Evolutionary conservation across 2,113 vertebrate species (phyloP).

Genomic region (Sterna hirundo): DNA sequence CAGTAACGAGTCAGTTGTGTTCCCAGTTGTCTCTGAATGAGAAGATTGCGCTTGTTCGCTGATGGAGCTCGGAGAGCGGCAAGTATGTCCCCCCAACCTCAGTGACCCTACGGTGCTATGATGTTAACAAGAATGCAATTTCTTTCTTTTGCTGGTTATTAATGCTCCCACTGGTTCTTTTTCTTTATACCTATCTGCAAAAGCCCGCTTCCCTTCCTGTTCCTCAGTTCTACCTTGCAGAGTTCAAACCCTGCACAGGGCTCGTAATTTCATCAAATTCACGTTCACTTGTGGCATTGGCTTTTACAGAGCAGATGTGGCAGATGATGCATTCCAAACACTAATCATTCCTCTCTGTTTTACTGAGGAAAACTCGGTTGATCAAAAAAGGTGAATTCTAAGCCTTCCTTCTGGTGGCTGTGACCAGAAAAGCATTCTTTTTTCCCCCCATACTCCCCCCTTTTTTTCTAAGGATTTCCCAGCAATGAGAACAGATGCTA

Average conservation of each 20-base stretch:
- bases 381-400: background rate
- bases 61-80: background rate
- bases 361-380: background rate
- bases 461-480: background rate
- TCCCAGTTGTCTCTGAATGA: background rate
- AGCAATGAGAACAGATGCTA: fast-evolving
- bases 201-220: background rate
- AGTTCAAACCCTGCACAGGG: background rate
- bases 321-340: background rate
- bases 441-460: background rate
- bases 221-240: background rate
- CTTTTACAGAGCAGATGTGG: background rate
- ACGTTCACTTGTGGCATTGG: background rate
- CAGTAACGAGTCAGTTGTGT: background rate
- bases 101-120: fast-evolving
- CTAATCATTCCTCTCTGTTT: background rate
- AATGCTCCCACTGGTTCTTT: background rate
- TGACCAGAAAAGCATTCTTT: background rate
- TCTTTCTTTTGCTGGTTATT: background rate
- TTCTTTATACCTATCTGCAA: background rate
- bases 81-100: background rate
- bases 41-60: background rate
- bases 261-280: background rate
- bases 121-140: background rate
- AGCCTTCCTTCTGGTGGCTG: background rate